Evolutionary conservation across 2,888 invertebrate genomes (phyloP).

Genomic region (Luperina nickerlii): DNA sequence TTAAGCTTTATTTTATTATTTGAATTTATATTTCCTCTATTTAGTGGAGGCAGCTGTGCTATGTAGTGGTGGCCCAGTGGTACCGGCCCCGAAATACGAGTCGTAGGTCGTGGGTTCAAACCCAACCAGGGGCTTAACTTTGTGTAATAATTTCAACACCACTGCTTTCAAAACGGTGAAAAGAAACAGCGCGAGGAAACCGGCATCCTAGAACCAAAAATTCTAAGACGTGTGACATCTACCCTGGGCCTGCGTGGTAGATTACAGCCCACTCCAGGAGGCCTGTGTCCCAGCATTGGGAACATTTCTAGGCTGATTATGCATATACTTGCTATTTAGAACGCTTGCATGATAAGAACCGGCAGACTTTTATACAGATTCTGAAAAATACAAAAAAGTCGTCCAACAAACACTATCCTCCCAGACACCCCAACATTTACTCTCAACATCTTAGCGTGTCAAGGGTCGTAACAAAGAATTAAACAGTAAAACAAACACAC

Average conservation of each 20-base stretch:
- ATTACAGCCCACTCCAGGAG: too few species aligned
- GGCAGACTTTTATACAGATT: neutral
- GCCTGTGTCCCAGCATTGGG: neutral
- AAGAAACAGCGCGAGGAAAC: too few species aligned
- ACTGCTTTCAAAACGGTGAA: too few species aligned
- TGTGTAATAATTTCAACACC: too few species aligned
- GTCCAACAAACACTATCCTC: neutral
- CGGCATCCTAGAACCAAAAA: too few species aligned
- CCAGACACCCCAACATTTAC: neutral
- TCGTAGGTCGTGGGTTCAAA: too few species aligned
- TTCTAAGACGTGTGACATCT: neutral
- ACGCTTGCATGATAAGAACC: neutral
- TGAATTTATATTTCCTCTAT: neutral
- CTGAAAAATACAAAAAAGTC: neutral
- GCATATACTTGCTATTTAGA: neutral
- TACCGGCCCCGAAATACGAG: too few species aligned
- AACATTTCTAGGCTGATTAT: neutral
- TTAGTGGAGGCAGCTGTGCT: too few species aligned
- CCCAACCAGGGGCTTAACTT: too few species aligned
- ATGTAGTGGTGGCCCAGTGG: too few species aligned
- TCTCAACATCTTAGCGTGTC: slow-evolving; percentile 22
- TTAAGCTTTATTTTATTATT: neutral
- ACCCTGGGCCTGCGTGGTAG: neutral
- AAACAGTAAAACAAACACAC: slow-evolving; percentile 53
- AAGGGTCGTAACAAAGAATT: slow-evolving; percentile 55